Base-by-base conservation (phyloP, 2,888 invertebrate species). In the Tetragnatha montana region DNA sequence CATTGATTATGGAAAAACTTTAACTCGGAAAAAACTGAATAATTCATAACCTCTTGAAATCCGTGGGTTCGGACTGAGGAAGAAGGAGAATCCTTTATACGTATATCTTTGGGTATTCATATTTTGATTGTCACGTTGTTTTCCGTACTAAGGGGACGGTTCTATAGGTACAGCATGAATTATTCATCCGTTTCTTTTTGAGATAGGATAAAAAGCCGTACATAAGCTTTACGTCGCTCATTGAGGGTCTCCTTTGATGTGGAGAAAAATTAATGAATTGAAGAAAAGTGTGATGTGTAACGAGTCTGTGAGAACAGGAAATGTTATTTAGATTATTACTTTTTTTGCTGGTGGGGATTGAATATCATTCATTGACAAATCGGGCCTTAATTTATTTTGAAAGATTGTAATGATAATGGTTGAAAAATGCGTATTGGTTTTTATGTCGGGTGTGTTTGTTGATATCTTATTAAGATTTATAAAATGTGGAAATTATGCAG, bases 21-120 rank as follows among this genome's bases (percentile, higher is more conserved):
- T 35, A 80, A 81, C 14, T 60, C 12, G 17, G 21, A 49, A 81
- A 70, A n/a, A 70, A 71, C 21, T 81, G 81, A 81, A 81, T 81
- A 6, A 81, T 81, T 81, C 81, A 81, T 81, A 49, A 50, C 35
- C 14, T 47, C 70, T 81, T 35, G 22, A 51, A 78, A 78, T 68
- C 60, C 60, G 17, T n/a, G n/a, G 8, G 47, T n/a, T n/a, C 49
- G 14, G 14, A 19, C 21, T 22, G 78, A 78, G n/a, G n/a, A n/a
- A n/a, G n/a, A n/a, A n/a, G n/a, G n/a, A 78, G 60, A 12, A 60
- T 14, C 17, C 60, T 10, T 60, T 47, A 19, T 51, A n/a, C n/a
- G n/a, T n/a, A 22, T 78, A 50, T 76, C 14, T 60, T n/a, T 51
- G 60, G 60, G 22, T 60, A 60, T 60, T 60, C 60, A 8, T 60